Percentiles rank a stretch among this genome's conserved stretches.
Evolutionary conservation across 1,140 invertebrate species (phyloP).

Genomic region (Rhyacophila brunnea): DNA sequence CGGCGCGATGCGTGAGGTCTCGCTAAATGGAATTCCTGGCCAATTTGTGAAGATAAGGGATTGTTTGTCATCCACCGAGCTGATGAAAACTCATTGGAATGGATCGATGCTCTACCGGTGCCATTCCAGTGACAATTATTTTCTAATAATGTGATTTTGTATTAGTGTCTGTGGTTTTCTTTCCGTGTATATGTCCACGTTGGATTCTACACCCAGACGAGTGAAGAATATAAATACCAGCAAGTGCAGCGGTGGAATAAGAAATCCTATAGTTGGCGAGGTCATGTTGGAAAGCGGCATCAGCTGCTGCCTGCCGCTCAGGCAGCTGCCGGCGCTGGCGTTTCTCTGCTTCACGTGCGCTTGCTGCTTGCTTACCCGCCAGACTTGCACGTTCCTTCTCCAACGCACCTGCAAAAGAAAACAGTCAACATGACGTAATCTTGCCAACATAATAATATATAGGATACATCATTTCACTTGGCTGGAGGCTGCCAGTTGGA

Average conservation of each 20-base stretch:
- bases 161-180: no score
- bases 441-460: neutral
- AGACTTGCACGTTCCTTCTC: slow-evolving; percentile 9
- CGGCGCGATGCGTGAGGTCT: no score
- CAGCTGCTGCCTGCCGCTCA: slow-evolving; percentile 20
- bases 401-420: slow-evolving; percentile 7
- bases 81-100: no score
- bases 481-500: neutral
- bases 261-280: slow-evolving; percentile 12
- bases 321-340: slow-evolving; percentile 14
- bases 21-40: no score
- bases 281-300: slow-evolving; percentile 24
- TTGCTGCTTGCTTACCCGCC: slow-evolving; percentile 17
- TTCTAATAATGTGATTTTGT: no score
- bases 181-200: neutral
- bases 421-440: no score
- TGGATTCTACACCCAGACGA: neutral
- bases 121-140: no score
- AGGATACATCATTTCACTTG: neutral
- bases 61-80: no score
- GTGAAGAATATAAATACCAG: neutral
- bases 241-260: slow-evolving; percentile 18
- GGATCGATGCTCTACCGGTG: neutral
- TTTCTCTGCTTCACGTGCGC: slow-evolving; percentile 3
- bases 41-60: no score